These are phyloP conservation scores for Echinometra lucunter DNA, from an alignment of 53 echinoderm and acorn worm species.

Conservation along the genomic window DNA sequence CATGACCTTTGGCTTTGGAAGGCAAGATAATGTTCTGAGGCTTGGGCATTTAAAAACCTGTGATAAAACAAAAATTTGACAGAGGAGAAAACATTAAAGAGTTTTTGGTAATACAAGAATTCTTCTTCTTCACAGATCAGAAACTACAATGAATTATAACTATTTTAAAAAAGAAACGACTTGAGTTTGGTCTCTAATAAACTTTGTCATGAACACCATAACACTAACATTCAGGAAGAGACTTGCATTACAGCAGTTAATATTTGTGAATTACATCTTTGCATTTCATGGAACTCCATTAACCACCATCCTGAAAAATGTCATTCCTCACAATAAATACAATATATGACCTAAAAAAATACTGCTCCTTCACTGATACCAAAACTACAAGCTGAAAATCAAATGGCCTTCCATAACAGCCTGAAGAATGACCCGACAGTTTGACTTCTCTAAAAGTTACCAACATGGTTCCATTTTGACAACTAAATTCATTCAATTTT, in stretches of 20 bases:
- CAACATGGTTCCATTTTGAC: background rate
- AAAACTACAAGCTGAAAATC: background rate
- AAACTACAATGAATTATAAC: background rate
- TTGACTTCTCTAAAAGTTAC: background rate
- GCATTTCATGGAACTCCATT: no score
- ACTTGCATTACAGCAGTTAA: no score
- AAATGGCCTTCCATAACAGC: background rate
- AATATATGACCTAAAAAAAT: background rate
- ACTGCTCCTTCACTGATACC: background rate
- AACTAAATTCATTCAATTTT: background rate
- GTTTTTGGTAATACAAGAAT: background rate
- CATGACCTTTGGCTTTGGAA: conserved; percentile 46
- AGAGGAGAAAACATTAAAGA: background rate
- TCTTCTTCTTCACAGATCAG: background rate
- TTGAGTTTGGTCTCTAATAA: no score
- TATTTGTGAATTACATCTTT: no score
- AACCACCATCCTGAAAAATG: background rate
- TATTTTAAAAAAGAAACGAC: background rate
- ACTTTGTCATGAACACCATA: no score
- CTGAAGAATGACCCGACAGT: no score
- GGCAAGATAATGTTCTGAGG: conserved; percentile 37
- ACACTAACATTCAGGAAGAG: no score
- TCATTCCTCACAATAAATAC: background rate
- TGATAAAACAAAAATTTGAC: background rate
- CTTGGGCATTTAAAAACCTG: conserved; percentile 44